Conservation (phyloP, 2,113 vertebrate genomes). For the Lutjanus erythropterus region DNA sequence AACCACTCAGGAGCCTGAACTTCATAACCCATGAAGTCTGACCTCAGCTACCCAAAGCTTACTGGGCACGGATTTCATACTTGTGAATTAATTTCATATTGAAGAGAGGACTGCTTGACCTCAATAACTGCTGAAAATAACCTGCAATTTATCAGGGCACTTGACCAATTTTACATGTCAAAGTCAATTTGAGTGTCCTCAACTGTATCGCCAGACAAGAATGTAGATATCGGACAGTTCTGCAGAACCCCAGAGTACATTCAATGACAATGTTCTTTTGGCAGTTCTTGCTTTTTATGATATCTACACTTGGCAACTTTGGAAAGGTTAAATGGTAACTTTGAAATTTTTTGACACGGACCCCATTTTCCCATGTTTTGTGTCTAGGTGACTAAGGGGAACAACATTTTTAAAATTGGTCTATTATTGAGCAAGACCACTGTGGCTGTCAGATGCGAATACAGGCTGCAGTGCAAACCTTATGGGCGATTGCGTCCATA, state of each 20-base stretch:
- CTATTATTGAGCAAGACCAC: too few relatives aligned
- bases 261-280: background rate
- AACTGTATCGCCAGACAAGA: background rate
- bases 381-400: too few relatives aligned
- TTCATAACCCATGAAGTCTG: constrained; percentile 28
- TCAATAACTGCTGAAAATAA: constrained; percentile 20
- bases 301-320: background rate
- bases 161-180: background rate
- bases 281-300: background rate
- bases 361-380: too few relatives aligned
- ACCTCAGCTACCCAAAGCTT: constrained; percentile 11
- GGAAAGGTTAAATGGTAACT: background rate
- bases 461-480: too few relatives aligned
- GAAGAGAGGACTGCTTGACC: constrained; percentile 10
- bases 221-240: background rate
- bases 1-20: background rate
- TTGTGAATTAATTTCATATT: constrained; percentile 20
- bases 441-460: too few relatives aligned
- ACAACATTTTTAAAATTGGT: too few relatives aligned
- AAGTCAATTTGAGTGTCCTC: constrained; percentile 6
- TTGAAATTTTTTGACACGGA: too few relatives aligned
- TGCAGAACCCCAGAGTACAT: background rate
- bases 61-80: background rate
- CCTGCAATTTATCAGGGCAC: background rate
- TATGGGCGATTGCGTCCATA: too few relatives aligned